These are phyloP conservation scores for Corythaixoides concolor DNA, from an alignment of 2,113 vertebrate species.

Conservation along the genomic window DNA sequence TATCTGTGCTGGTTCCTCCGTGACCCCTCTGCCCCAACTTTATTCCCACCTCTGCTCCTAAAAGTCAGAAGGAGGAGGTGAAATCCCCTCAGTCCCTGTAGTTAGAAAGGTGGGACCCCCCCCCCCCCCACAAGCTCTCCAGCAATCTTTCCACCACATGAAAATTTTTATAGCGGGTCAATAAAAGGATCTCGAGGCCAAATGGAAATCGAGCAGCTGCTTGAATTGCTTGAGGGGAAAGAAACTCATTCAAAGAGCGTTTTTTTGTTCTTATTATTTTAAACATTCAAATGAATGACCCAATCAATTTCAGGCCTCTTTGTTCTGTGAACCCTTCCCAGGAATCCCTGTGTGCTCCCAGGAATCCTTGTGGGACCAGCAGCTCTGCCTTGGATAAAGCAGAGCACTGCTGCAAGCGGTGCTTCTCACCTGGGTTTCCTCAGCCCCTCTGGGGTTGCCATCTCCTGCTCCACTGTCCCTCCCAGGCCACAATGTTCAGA, in stretches of 20 bases:
- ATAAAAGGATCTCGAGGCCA: slow-evolving; percentile 45
- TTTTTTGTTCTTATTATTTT: slow-evolving; percentile 30
- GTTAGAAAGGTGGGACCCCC: background rate
- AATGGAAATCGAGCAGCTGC: slow-evolving; percentile 46
- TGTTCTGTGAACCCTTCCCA: background rate
- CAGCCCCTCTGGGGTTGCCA: background rate
- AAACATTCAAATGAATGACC: slow-evolving; percentile 38
- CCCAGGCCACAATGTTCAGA: background rate
- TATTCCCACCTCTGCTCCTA: background rate
- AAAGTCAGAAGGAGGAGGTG: background rate
- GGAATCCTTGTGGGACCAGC: background rate
- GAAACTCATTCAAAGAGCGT: slow-evolving; percentile 1
- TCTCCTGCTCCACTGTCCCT: background rate
- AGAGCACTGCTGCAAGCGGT: background rate
- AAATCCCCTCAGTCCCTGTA: background rate
- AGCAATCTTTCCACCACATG: background rate
- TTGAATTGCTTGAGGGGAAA: slow-evolving; percentile 26
- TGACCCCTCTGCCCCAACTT: background rate
- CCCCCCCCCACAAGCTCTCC: background rate
- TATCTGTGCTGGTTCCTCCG: background rate
- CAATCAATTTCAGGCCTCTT: slow-evolving; percentile 4
- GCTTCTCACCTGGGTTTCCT: background rate
- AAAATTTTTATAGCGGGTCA: slow-evolving; percentile 26
- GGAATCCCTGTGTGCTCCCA: background rate
- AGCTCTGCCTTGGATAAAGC: background rate